Base-by-base conservation (phyloP, 2,113 vertebrate genomes). In the Gymnarchus niloticus region DNA sequence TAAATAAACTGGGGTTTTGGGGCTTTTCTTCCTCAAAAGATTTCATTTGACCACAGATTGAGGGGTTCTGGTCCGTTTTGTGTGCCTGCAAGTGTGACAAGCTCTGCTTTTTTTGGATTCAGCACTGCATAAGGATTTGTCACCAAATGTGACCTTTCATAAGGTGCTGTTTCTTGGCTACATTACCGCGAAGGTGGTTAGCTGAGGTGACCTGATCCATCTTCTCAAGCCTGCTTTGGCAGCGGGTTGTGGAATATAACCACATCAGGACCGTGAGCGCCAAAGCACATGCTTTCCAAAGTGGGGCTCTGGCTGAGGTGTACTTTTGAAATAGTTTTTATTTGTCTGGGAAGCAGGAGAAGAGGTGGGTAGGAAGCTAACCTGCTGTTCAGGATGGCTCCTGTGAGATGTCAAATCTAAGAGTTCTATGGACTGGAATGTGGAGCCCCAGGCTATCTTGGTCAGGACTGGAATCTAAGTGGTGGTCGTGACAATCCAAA, bases 391-490 rank as follows among this genome's bases (percentile, higher is more conserved):
- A 2, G 37, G 46, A 48, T n/a, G 19, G 76, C 41, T 48, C 44
- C 44, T 78, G 23, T 14, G n/a, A 77, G 69, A 10, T 0, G 17
- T 78, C 44, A n/a, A 41, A 78, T 48, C 61, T 17, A 23, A 56
- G 56, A 56, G 51, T 48, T 41, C n/a, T 21, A 33, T n/a, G 78
- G 28, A 25, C 28, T 51, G 77, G 61, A 84, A 5, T 56, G 80
- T 57, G 65, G 49, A 52, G 19, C 37, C 56, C 86, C 4, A 41
- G 82, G 65, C 48, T 14, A 77, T 80, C 48, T 90, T 80, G 81
- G 84, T 83, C 86, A 61, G 56, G 73, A 46, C 83, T 87, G 51
- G 85, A 88, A 87, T 88, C 52, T 85, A 81, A 81, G 86, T 9
- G 77, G 78, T 73, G 41, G 81, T 86, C 83, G 65, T 86, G 84